Conservation (phyloP, 2,113 vertebrate genomes). For the Sialia sialis region DNA sequence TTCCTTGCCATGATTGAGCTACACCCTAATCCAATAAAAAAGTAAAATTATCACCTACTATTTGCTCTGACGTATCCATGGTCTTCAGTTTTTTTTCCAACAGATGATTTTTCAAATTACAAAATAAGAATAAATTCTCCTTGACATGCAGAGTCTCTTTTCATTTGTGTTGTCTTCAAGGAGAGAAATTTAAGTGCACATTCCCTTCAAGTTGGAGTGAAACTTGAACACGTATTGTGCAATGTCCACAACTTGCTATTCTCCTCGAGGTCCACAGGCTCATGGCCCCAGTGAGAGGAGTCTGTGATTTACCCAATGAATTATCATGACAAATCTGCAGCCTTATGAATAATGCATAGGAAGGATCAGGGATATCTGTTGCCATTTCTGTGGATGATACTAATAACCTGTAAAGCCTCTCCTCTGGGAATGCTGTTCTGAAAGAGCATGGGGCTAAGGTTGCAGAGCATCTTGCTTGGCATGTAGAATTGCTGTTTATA, state of each 20-base stretch:
- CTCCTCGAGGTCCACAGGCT: background rate
- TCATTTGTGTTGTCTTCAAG: background rate
- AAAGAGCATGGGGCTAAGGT: background rate
- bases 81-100: background rate
- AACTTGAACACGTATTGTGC: background rate
- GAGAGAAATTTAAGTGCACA: background rate
- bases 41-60: background rate
- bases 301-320: background rate
- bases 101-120: background rate
- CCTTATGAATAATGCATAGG: constrained; percentile 12
- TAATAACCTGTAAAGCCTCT: constrained; percentile 26
- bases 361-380: background rate
- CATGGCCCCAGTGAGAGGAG: background rate
- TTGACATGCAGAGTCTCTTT: background rate
- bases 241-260: background rate
- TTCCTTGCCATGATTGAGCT: background rate
- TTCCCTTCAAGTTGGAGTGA: background rate
- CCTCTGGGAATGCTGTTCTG: background rate
- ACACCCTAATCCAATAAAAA: background rate
- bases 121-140: background rate
- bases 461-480: constrained; percentile 13
- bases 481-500: constrained; percentile 15
- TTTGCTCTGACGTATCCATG: background rate
- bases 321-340: constrained; percentile 15
- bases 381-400: background rate